Evolutionary conservation across 1,140 invertebrate genomes (phyloP), one percentile per base, ranked within the genome.

Genomic region (Pseudomyrmex concolor): DNA sequence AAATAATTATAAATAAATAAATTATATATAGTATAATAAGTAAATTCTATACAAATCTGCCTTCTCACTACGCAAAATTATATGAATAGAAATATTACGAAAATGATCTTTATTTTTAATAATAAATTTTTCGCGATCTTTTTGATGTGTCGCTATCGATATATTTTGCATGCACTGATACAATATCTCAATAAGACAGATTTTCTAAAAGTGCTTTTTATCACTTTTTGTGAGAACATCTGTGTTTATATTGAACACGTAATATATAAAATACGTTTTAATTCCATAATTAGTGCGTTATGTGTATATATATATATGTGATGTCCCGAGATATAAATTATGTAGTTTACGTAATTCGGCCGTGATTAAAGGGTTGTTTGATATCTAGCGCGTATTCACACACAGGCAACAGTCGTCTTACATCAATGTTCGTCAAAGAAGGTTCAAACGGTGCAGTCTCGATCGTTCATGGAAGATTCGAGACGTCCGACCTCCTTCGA

Each of bases 401-500:
- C 12, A 5, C 17, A 13, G 17, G 17, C 34, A 17, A 68, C 13
- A 78, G 67, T 64, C 45, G 17, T 78, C 66, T 50, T 22, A n/a
- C 19, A 54, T 77, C 12, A 67, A 17, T 48, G 15, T 43, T 63
- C 50, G 50, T 57, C 72, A 57, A 80, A 45, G 2, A 57, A 59
- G 67, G 45, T 63, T 59, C 68, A 60, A 60, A 81, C 60, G 59
- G 54, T 50, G 57, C 83, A 66, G 55, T 84, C 60, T 48, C 68
- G 48, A 10, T 22, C 60, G 76, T 25, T 67, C 77, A 50, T 82
- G 55, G 78, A 86, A 89, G 72, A 63, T 87, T 89, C 88, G 87
- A 89, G 89, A 84, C 74, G 83, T 89, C 81, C 88, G 88, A 87
- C 85, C 88, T 89, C 83, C 78, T 87, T 89, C 83, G 51, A 48